These are phyloP conservation scores for Brachymystax lenok DNA, from an alignment of 2,797 vertebrate species.

Conservation along the genomic window DNA sequence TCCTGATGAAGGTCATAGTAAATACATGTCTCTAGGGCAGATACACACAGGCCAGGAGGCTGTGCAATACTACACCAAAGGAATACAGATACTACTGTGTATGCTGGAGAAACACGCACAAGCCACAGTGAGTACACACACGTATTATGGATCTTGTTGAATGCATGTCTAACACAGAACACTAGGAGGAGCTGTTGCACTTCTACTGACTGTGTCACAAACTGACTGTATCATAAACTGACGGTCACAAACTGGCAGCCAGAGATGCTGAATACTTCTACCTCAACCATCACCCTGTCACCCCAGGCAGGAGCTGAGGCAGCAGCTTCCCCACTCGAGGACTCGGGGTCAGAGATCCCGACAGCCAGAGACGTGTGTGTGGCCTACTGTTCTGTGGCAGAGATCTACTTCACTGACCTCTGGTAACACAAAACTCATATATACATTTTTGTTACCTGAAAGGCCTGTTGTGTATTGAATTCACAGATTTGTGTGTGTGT, in stretches of 20 bases:
- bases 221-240: neutral
- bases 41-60: conserved; percentile 78
- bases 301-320: conserved; percentile 64
- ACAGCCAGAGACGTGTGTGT: conserved; percentile 75
- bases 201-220: neutral
- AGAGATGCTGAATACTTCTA: neutral
- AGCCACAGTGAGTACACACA: conserved; percentile 53
- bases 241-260: neutral
- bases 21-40: conserved; percentile 86
- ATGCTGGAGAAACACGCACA: conserved; percentile 65
- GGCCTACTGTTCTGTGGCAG: conserved; percentile 82
- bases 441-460: neutral
- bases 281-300: neutral
- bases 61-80: conserved; percentile 77
- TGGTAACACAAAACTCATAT: conserved; percentile 67
- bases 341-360: conserved; percentile 45
- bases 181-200: conserved; percentile 55
- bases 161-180: conserved; percentile 9
- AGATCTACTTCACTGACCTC: conserved; percentile 85
- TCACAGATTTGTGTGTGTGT: conserved; percentile 24
- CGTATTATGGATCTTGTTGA: neutral
- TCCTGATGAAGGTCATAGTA: conserved; percentile 79
- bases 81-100: conserved; percentile 74
- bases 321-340: conserved; percentile 51
- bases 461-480: too few relatives aligned